These are phyloP conservation scores for Dione vanillae DNA, from an alignment of 2,888 invertebrate genomes.

Conservation along the genomic window DNA sequence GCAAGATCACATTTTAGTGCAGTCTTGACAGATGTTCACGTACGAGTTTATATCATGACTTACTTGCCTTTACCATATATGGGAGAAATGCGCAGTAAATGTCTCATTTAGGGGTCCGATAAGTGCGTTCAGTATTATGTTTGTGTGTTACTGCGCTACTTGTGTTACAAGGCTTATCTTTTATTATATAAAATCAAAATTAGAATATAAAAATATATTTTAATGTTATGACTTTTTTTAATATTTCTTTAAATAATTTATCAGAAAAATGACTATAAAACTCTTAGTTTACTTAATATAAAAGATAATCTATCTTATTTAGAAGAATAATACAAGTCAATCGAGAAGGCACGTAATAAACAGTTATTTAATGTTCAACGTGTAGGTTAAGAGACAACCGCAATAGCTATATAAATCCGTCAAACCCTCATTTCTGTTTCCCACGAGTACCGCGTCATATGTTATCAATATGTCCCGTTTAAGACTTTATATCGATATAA, in stretches of 20 bases:
- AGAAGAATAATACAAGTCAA: conserved; percentile 34
- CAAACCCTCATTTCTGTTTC: conserved; percentile 58
- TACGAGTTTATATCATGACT: conserved; percentile 44
- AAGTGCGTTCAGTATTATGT: conserved; percentile 17
- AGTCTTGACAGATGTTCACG: conserved; percentile 44
- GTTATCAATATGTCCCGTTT: conserved; percentile 12
- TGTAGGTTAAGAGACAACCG: conserved; percentile 46
- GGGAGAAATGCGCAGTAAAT: conserved; percentile 44
- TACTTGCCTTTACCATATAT: conserved; percentile 44
- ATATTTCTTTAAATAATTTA: too few relatives aligned
- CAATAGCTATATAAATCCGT: conserved; percentile 51
- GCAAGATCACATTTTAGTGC: conserved; percentile 34
- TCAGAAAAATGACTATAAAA: too few relatives aligned
- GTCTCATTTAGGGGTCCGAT: conserved; percentile 45
- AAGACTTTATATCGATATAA: conserved; percentile 19
- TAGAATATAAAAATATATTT: too few relatives aligned
- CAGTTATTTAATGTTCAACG: conserved; percentile 44
- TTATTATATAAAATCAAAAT: too few relatives aligned
- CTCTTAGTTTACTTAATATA: too few relatives aligned
- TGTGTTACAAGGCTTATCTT: conserved; percentile 1
- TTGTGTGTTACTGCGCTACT: conserved; percentile 7
- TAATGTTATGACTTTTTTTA: too few relatives aligned
- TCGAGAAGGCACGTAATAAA: conserved; percentile 40
- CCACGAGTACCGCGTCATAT: conserved; percentile 33
- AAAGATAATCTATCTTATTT: too few relatives aligned